Evolutionary conservation across 2,113 vertebrate species (phyloP).

Genomic region (Setophaga petechia): DNA sequence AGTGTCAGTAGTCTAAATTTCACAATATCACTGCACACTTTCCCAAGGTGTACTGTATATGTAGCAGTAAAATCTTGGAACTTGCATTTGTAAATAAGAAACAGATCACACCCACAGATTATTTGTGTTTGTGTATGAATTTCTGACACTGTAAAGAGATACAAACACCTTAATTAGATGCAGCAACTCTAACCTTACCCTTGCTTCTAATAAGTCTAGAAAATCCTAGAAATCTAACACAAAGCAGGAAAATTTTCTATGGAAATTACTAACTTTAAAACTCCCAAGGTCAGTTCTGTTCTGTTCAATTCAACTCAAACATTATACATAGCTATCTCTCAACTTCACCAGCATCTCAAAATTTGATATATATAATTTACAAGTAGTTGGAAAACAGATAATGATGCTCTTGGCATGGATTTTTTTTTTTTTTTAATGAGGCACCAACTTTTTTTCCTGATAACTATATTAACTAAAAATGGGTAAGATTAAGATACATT

Average conservation of each 20-base stretch:
- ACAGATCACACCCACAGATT: not conserved
- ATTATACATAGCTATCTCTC: not conserved
- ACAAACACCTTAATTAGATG: not conserved
- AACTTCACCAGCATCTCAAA: not conserved
- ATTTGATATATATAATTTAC: not conserved
- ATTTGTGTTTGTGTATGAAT: not conserved
- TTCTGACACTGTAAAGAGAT: not conserved
- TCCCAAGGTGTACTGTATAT: not conserved
- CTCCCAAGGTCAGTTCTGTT: not conserved
- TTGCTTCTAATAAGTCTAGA: not conserved
- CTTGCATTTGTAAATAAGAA: not conserved
- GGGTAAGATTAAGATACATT: not conserved
- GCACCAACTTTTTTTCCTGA: not conserved
- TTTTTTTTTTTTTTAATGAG: not conserved
- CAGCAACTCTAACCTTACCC: not conserved
- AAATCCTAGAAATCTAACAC: not conserved
- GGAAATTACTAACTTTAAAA: not conserved
- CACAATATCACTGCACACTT: not conserved
- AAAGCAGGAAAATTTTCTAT: not conserved
- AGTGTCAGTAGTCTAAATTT: not conserved
- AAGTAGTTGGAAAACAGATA: not conserved
- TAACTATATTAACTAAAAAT: not conserved
- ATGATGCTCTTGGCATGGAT: fast-evolving
- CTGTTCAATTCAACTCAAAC: not conserved
- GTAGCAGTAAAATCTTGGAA: not conserved